These are phyloP conservation scores for Periparus ater DNA, from an alignment of 2,797 vertebrate genomes.

Conservation along the genomic window DNA sequence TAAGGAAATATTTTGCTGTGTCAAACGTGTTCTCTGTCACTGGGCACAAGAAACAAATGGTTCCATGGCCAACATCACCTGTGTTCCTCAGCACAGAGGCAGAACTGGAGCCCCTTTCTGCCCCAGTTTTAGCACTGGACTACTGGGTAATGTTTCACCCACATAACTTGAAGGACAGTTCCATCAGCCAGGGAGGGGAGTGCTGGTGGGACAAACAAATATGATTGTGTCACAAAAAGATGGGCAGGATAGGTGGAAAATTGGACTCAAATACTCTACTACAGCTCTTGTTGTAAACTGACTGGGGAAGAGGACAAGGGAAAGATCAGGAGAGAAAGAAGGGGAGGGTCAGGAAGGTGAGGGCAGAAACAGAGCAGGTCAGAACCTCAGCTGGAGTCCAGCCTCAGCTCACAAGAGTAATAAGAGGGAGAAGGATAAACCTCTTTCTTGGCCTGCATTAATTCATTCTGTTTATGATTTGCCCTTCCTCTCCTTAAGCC, in stretches of 20 bases:
- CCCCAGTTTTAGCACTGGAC: background rate
- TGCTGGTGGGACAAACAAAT: background rate
- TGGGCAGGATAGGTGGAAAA: background rate
- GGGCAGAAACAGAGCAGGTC: background rate
- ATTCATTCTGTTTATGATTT: background rate
- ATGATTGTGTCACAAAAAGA: background rate
- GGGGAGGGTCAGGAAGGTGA: background rate
- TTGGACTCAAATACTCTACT: conserved; percentile 25
- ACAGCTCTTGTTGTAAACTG: conserved; percentile 64
- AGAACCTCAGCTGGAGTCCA: background rate
- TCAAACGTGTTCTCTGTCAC: background rate
- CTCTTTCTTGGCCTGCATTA: background rate
- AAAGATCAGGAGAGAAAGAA: background rate
- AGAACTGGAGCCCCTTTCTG: background rate
- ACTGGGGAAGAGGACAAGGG: conserved; percentile 58
- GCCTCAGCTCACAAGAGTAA: background rate
- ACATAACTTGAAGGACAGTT: background rate
- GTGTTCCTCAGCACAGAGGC: background rate
- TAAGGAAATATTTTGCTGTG: background rate
- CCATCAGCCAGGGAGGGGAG: background rate
- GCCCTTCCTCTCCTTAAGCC: background rate
- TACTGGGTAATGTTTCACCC: background rate
- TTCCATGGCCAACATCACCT: background rate
- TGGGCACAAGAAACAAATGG: background rate
- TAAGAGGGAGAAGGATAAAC: background rate